Evolutionary conservation across 2,113 vertebrate species (phyloP).

Genomic region (Phaethornis superciliosus): DNA sequence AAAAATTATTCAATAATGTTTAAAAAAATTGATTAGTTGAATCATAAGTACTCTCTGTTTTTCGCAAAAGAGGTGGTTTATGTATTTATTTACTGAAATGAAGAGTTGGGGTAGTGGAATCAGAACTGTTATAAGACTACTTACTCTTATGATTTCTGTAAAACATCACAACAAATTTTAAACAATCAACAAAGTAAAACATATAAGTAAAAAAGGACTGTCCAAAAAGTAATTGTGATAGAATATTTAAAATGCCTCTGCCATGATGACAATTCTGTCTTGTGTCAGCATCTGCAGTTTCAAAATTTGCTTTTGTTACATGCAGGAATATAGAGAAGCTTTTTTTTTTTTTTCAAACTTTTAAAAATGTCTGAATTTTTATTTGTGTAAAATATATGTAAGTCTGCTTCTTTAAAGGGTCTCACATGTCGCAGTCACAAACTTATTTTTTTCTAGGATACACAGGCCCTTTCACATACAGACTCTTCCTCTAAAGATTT

Average conservation of each 20-base stretch:
- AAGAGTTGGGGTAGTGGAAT: background rate
- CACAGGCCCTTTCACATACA: background rate
- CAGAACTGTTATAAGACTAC: background rate
- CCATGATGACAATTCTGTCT: background rate
- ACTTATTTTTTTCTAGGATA: background rate
- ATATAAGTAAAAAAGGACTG: background rate
- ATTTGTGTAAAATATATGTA: background rate
- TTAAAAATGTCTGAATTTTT: background rate
- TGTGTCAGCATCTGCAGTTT: background rate
- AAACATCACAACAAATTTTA: background rate
- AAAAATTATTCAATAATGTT: background rate
- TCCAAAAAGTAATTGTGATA: background rate
- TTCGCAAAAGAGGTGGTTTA: background rate
- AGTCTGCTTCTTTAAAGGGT: background rate
- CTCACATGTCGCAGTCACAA: background rate
- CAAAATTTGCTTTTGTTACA: background rate
- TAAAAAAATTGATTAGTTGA: background rate
- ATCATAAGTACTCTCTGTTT: background rate
- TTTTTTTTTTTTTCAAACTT: background rate
- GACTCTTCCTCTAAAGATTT: background rate
- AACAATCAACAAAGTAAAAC: background rate
- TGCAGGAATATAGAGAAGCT: background rate
- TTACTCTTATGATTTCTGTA: background rate
- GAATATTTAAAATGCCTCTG: background rate
- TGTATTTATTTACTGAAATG: background rate